Evolutionary conservation across 2,888 invertebrate genomes (phyloP).

Genomic region (Fragum sueziense): DNA sequence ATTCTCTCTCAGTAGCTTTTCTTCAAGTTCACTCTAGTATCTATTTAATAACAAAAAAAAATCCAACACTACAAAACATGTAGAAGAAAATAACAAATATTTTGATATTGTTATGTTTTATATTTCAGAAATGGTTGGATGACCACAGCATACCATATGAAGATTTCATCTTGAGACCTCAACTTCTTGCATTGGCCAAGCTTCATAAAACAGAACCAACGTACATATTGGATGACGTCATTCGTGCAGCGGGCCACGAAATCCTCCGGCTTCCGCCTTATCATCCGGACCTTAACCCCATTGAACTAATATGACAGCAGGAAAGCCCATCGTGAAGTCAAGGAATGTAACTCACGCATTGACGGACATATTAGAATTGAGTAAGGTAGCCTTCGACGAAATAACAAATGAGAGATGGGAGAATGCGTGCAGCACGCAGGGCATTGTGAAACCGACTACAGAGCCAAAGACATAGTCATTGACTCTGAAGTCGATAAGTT

Average conservation of each 20-base stretch:
- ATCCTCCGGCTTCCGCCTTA: constrained; percentile 32
- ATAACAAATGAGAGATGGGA: background rate
- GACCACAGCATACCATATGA: background rate
- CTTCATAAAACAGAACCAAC: constrained; percentile 20
- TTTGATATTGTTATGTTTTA: no score
- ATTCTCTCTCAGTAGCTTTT: no score
- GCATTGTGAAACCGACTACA: no score
- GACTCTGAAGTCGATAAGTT: no score
- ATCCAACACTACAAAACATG: no score
- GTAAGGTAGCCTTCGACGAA: background rate
- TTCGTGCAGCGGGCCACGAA: constrained; percentile 19
- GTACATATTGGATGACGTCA: constrained; percentile 16
- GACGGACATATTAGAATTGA: background rate
- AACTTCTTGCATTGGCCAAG: constrained; percentile 9
- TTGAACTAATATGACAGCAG: constrained; percentile 29
- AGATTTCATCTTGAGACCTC: background rate
- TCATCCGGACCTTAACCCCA: constrained; percentile 33
- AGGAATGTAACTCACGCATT: constrained; percentile 18
- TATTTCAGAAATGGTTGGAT: constrained; percentile 10
- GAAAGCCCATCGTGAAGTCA: background rate
- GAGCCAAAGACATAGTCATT: no score
- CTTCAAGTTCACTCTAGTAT: no score
- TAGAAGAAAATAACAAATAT: no score
- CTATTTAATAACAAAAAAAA: no score
- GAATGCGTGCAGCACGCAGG: no score